phyloP scores from a whole-genome alignment of 2,113 vertebrate genomes.

The Daubentonia madagascariensis region DNA sequence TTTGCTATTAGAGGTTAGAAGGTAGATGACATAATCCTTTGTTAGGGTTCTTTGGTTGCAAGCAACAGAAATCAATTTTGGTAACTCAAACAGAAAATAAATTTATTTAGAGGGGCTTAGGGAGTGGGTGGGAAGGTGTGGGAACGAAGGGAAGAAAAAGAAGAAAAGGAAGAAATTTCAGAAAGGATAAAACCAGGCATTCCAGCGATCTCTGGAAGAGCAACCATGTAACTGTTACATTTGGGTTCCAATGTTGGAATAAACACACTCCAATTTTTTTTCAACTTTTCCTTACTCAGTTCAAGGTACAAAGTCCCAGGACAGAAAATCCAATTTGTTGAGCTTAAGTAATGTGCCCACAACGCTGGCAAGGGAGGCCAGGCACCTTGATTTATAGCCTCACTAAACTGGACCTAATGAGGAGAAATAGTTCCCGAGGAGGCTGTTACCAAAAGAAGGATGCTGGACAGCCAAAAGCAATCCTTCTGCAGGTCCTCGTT shows the following conservation, averaged over 20 bases:
- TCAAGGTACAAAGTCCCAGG: conserved; percentile 14
- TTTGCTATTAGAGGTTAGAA: neutral
- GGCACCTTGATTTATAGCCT: conserved; percentile 24
- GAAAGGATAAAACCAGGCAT: neutral
- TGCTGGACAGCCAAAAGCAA: neutral
- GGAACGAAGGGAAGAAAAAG: neutral
- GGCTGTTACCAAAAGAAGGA: neutral
- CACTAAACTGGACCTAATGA: neutral
- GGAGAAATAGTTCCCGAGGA: neutral
- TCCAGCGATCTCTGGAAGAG: neutral
- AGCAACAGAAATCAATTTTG: conserved; percentile 9
- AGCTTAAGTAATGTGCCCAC: conserved; percentile 25
- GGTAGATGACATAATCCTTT: neutral
- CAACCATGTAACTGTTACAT: neutral
- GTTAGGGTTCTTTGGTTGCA: neutral
- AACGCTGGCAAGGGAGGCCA: neutral
- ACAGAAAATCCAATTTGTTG: conserved; percentile 35
- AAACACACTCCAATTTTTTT: neutral
- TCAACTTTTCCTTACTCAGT: neutral
- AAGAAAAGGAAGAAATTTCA: neutral
- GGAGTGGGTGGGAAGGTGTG: neutral
- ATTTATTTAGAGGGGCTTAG: neutral
- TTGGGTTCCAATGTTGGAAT: neutral
- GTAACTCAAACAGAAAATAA: neutral
- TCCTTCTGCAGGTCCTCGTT: neutral